Base-by-base conservation (phyloP, 2,797 vertebrate genomes). In the Arrhamphus sclerolepis region DNA sequence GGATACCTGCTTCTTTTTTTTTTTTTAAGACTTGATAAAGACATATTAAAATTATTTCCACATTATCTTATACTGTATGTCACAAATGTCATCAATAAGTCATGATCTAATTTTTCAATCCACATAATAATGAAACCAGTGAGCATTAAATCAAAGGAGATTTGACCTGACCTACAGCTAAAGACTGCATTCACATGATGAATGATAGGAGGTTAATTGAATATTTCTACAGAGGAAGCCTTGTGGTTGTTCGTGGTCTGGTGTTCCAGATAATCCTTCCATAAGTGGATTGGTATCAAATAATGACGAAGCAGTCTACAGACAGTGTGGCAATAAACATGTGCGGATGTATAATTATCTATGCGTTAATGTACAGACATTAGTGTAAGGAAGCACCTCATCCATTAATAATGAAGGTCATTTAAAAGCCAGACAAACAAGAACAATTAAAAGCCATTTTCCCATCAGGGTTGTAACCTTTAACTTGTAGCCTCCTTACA, bases 131-230 rank as follows among this genome's bases (percentile, higher is more conserved):
- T 66, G 51, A 44, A 74, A 82, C 18, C 72, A 61, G 75, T 69
- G 57, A 62, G 64, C 46, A 70, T 68, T 76, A 74, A 75, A 60
- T 79, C 62, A 72, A 61, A 61, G 67, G 59, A 76, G 29, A 66
- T 71, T 50, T 67, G 78, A 77, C 80, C 56, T 56, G 74, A 82
- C 62, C 82, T 70, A 53, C 55, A 62, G 68, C 72, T 89, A 85
- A 88, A 77, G 76, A 80, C 74, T 48, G 43, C 62, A 71, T 70
- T 82, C 74, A 72, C 58, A 66, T 86, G 86, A 89, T 58, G 79
- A 83, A 88, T 85, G 78, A 54, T 41, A 6, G 57, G 17, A 57
- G 63, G 66, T 65, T 78, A 85, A 89, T 86, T 81, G 63, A 82
- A 86, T 86, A 69, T 73, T 55, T 59, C 58, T 47, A 28, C 24